Evolutionary conservation across 2,113 vertebrate genomes (phyloP), one percentile per base, ranked within the genome.

Genomic region (Rutilus rutilus): DNA sequence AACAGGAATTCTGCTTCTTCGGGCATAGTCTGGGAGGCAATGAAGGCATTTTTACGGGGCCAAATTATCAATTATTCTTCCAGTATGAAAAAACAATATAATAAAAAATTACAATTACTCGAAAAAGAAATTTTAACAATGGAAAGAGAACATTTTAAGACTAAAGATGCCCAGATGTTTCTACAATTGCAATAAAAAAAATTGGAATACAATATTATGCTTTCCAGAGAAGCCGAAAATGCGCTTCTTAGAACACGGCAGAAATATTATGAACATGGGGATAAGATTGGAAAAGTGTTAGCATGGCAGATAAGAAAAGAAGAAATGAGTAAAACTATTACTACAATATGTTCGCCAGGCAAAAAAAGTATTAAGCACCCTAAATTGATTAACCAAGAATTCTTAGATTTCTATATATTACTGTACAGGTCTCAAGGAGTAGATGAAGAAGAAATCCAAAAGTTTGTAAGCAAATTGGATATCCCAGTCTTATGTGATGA

Each of bases 271-370:
- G 60, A 62, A 62, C 60, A 62, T 17, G 59, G 59, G 19, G 59
- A 67, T 30, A 67, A 67, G 12, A 67, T 67, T 67, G 64, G 64
- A 27, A 30, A 67, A 67, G 64, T 67, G 25, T 30, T 67, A 67
- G 64, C 64, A 8, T 30, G 64, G 64, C 64, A 67, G 27, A 67
- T 67, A 67, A 67, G 64, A 67, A 67, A 67, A 67, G 25, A 67
- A 59, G 1, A 71, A 71, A 71, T 39, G 42, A 8, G 67, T 71
- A 71, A 71, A 39, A 9, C 30, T 71, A 39, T 71, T 19, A 71
- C 67, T 71, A 39, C 8, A 39, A 39, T 71, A 71, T 19, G 36
- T 30, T 71, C 67, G 2, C 23, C 67, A 39, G 67, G 39, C 30
- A 30, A 30, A 30, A 30, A 30, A 30, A 30, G 30, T 30, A 30